A percentile compares a stretch with the other conserved stretches of the same genome.
phyloP scores from a whole-genome alignment of 2,888 invertebrate species.

The Epinotia bilunana region DNA sequence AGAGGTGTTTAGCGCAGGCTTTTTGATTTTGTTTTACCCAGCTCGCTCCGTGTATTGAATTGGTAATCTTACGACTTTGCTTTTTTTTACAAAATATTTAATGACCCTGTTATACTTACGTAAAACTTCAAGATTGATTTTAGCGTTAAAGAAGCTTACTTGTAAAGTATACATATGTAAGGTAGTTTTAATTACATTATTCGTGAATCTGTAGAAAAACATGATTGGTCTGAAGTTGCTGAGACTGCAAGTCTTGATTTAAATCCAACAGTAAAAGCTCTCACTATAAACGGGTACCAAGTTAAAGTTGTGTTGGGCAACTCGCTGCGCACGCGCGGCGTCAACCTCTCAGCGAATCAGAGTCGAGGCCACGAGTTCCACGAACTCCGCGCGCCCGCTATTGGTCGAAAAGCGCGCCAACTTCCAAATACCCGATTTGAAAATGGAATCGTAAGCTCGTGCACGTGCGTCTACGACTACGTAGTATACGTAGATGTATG shows the following conservation, averaged over 20 bases:
- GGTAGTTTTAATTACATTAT: too few relatives aligned
- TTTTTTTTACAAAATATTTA: background rate
- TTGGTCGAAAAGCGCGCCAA: conserved; percentile 71
- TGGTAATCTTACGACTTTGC: background rate
- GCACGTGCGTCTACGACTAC: conserved; percentile 50
- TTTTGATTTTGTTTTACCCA: conserved; percentile 6
- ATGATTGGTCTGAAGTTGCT: background rate
- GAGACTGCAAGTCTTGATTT: background rate
- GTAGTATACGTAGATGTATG: conserved; percentile 17
- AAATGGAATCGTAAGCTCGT: conserved; percentile 61
- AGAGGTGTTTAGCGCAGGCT: background rate
- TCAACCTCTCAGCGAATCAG: conserved; percentile 60
- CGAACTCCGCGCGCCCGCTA: conserved; percentile 67
- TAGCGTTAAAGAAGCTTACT: too few relatives aligned
- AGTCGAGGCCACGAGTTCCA: conserved; percentile 73
- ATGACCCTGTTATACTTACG: too few relatives aligned
- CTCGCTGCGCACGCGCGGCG: conserved; percentile 44
- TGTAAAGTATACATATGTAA: background rate
- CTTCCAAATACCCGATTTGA: conserved; percentile 61
- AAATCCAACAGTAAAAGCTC: conserved; percentile 30
- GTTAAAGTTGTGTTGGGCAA: conserved; percentile 38
- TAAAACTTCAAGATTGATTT: too few relatives aligned
- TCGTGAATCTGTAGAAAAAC: background rate
- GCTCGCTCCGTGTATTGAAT: background rate
- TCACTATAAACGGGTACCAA: conserved; percentile 22